Base-by-base conservation (phyloP, 2,888 invertebrate species). In the Phalera bucephala region DNA sequence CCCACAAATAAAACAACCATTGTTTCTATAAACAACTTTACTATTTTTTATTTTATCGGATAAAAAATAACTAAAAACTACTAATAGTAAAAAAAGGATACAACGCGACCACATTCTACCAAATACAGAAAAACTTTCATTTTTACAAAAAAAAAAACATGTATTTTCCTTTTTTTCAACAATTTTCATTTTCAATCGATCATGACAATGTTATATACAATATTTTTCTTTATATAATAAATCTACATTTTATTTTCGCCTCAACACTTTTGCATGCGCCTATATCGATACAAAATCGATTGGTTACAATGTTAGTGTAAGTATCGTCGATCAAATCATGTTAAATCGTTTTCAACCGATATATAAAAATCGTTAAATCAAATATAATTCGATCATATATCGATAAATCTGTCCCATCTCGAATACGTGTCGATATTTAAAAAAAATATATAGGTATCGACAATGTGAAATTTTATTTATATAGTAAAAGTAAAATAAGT, bases 21-120 rank as follows among this genome's bases (percentile, higher is more conserved):
- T 41, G 28, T 61, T 47, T 53, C 62, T 58, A 58, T 58, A 58
- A 58, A 58, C 58, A 58, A 50, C 53, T 61, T 58, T 61, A 58
- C 62, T 61, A 52, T 54, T 48, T 54, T 47, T 56, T 76, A 61
- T 70, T 80, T 76, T 81, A 78, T 80, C 64, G 71, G 74, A 82
- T 83, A 74, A 83, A 86, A 84, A 65, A 84, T 80, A 86, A 84
- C 82, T 82, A 82, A 74, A 80, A 81, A 74, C 84, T 85, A 58
- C 36, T 56, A 45, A 50, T 58, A 61, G 54, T 61, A 61, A 55
- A 86, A 78, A 69, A 62, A 71, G 15, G 29, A 70, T 56, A 60
- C 52, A 48, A 47, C 49, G 40, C 41, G 42, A 45, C 53, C 37
- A 38, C 46, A 46, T 39, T 43, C 42, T 48, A 45, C 37, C 39